Conservation (phyloP, 2,113 vertebrate genomes). For the Equus przewalskii region DNA sequence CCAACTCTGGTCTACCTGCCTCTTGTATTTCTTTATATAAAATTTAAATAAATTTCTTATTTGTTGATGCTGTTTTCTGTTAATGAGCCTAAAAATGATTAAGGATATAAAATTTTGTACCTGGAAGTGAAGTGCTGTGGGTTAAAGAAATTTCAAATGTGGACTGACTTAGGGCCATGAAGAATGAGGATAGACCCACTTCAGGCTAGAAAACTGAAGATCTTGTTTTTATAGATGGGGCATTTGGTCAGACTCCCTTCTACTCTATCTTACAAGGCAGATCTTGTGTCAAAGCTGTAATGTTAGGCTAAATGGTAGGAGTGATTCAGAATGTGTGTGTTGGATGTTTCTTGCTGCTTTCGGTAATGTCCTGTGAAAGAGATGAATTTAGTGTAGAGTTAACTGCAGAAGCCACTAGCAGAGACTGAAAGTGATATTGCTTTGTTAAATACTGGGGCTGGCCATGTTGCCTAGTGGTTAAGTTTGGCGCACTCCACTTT, state of each 20-base stretch:
- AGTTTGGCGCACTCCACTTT: too few species aligned
- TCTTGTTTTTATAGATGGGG: neutral
- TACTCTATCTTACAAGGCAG: neutral
- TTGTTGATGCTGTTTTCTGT: constrained; percentile 55
- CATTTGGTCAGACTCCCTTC: neutral
- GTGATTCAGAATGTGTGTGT: neutral
- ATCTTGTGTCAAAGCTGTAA: neutral
- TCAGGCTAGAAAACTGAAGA: neutral
- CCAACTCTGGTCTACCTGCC: neutral
- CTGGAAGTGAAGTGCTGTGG: neutral
- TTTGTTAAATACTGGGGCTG: neutral
- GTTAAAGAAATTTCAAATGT: neutral
- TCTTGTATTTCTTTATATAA: constrained; percentile 50
- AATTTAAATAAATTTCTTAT: constrained; percentile 62
- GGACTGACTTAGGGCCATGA: neutral
- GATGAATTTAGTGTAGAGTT: neutral
- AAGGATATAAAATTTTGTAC: neutral
- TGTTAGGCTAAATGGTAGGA: neutral
- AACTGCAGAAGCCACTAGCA: neutral
- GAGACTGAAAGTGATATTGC: neutral
- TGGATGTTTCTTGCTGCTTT: neutral
- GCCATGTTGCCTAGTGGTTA: too few species aligned
- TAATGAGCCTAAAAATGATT: constrained; percentile 5
- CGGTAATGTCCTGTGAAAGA: neutral
- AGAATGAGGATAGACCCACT: neutral